Evolutionary conservation across 2,797 vertebrate species (phyloP).

Genomic region (Brachyalestes nurse): DNA sequence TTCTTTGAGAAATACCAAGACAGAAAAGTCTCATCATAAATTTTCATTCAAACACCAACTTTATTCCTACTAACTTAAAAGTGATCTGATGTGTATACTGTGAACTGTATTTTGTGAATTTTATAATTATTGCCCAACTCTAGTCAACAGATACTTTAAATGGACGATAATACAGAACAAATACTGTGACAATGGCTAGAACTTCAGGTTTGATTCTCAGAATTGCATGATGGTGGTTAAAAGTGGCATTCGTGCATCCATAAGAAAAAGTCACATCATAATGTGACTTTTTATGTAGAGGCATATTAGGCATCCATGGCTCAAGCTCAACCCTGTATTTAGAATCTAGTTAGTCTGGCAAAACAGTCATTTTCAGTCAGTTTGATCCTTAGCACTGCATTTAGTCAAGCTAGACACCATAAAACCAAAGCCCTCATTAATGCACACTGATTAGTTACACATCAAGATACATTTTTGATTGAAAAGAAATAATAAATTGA

Average conservation of each 20-base stretch:
- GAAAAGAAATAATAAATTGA: not conserved
- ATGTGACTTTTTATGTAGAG: not conserved
- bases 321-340: not conserved
- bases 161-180: not conserved
- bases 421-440: not conserved
- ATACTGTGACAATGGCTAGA: not conserved
- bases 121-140: too few species aligned
- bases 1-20: too few species aligned
- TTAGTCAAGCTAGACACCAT: constrained; percentile 4
- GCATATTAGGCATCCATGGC: not conserved
- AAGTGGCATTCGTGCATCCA: not conserved
- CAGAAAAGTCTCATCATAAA: too few species aligned
- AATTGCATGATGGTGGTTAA: not conserved
- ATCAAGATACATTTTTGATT: not conserved
- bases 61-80: too few species aligned
- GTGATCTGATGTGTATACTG: not conserved
- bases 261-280: not conserved
- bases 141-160: not conserved
- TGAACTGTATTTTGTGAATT: too few species aligned
- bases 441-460: not conserved
- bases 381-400: not conserved
- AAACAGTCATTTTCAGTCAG: constrained; percentile 41
- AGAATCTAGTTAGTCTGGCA: not conserved
- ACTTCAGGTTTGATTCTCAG: not conserved
- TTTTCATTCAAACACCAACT: too few species aligned